Percentiles rank a stretch among this genome's conserved stretches.
Conservation (phyloP, 2,797 vertebrate genomes). For the Myotis daubentonii region DNA sequence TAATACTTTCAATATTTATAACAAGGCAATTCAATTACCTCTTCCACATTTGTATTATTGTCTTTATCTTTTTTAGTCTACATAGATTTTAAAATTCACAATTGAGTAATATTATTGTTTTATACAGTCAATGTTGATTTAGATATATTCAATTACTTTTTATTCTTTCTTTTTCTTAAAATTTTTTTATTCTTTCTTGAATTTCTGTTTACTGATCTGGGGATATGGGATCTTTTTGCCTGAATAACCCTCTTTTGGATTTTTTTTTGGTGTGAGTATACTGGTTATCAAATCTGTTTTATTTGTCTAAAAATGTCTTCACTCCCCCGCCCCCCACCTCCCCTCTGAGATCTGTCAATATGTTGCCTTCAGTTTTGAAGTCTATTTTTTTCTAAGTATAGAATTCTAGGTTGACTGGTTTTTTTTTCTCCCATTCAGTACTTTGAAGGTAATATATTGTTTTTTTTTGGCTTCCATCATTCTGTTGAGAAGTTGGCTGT, state of each 20-base stretch:
- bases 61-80: background rate
- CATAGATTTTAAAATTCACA: background rate
- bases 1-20: background rate
- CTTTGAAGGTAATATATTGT: background rate
- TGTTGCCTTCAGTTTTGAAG: slow-evolving; percentile 21
- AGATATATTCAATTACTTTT: slow-evolving; percentile 32
- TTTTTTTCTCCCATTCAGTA: background rate
- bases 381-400: background rate
- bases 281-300: background rate
- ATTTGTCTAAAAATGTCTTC: background rate
- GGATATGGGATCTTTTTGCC: background rate
- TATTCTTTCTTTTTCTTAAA: slow-evolving; percentile 13
- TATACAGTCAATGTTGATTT: background rate
- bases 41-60: background rate
- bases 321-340: background rate
- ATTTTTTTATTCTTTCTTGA: slow-evolving; percentile 14
- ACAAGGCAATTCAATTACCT: background rate
- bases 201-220: background rate
- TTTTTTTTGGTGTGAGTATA: background rate
- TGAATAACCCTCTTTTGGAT: background rate
- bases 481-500: background rate
- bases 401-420: background rate
- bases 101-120: background rate
- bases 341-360: background rate
- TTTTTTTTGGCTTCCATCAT: background rate